Conservation (phyloP, 2,113 vertebrate genomes). For the Spheniscus mendiculus region DNA sequence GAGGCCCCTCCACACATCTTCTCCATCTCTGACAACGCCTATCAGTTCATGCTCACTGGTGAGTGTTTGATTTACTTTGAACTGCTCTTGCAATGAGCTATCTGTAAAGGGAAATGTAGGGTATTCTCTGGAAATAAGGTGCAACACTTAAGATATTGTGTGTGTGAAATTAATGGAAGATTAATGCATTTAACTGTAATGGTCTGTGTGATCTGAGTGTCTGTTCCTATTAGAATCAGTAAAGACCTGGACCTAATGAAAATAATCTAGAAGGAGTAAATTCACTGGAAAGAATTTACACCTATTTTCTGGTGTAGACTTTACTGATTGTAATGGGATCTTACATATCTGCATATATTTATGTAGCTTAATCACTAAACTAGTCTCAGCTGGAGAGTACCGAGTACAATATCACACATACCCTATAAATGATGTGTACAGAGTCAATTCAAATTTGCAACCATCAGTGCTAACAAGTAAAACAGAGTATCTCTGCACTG, state of each 20-base stretch:
- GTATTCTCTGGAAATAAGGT: neutral
- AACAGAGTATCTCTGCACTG: neutral
- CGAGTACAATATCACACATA: neutral
- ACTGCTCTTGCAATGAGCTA: neutral
- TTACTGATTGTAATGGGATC: neutral
- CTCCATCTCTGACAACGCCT: constrained; percentile 78
- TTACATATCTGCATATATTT: neutral
- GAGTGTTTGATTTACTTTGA: neutral
- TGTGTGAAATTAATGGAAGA: neutral
- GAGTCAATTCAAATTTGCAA: neutral
- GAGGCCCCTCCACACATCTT: constrained; percentile 76
- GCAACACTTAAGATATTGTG: accelerated
- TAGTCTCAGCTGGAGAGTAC: neutral
- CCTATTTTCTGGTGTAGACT: neutral
- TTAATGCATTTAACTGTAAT: neutral
- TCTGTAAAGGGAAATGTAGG: neutral
- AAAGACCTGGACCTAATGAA: neutral
- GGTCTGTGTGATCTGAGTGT: neutral
- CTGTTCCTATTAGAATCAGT: neutral
- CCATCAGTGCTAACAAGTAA: neutral
- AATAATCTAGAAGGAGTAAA: neutral
- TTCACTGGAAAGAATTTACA: neutral
- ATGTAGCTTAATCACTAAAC: neutral
- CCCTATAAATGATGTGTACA: neutral
- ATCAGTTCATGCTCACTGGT: constrained; percentile 71